Evolutionary conservation across 1,140 invertebrate species (phyloP), one percentile per base, ranked within the genome.

Genomic region (Zaprionus davidi): DNA sequence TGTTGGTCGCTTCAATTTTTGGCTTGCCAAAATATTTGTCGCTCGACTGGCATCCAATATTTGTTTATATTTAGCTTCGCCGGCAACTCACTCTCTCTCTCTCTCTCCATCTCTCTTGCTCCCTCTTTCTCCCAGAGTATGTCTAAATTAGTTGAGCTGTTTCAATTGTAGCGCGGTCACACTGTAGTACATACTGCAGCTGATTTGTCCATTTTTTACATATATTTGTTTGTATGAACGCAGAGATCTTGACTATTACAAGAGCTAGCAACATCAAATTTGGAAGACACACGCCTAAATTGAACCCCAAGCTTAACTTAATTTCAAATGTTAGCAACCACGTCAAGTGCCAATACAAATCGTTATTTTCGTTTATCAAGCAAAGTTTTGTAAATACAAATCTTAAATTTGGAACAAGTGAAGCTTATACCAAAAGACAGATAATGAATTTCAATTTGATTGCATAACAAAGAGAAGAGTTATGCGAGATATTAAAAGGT

Each of bases 11-110:
- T 67, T 74, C 71, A 76, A 74, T 73, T 78, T 79, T 80, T 67
- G 80, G 63, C 59, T 78, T 88, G 84, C 83, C 83, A 88, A 88
- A 87, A 87, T 83, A 87, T 87, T 87, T 81, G 70, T 74, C 78
- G 80, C 77, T 73, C 68, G 80, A 88, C 73, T 83, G 83, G 68
- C 84, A 83, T 74, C 77, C 38, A 63, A 81, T 49, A 63, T 78
- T 75, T 51, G 46, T 80, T 60, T 87, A 83, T 78, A 88, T 87
- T 83, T 87, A 87, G 80, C 67, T 28, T 17, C 13, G 57, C 71
- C 71, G 76, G 68, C 64, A 75, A 76, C 78, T 82, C 11, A 49
- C 49, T 49, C 20, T 49, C 20, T 22, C 49, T 49, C 20, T 49
- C 20, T 22, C 20, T 22, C 17, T 24, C 5, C 20, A 3, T 62